These are phyloP conservation scores for Pherbina coryleti DNA, from an alignment of 2,888 invertebrate genomes.

Conservation along the genomic window DNA sequence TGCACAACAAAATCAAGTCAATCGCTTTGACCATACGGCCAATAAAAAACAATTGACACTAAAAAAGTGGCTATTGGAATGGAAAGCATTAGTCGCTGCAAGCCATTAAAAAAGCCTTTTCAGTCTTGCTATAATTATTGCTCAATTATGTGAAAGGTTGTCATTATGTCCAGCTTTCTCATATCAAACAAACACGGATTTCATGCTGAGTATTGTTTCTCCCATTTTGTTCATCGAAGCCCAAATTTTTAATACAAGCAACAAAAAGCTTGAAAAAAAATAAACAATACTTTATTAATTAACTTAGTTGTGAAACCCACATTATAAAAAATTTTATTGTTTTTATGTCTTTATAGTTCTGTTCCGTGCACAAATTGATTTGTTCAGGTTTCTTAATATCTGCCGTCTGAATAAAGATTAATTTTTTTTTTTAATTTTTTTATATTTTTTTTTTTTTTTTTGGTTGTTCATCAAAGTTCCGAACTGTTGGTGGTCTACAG, in stretches of 20 bases:
- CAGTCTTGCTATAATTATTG: background rate
- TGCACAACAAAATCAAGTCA: background rate
- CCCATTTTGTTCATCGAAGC: background rate
- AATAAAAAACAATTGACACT: too few species aligned
- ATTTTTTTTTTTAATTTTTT: background rate
- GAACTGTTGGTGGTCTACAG: background rate
- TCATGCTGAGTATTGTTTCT: too few species aligned
- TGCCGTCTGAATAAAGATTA: background rate
- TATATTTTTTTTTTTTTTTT: background rate
- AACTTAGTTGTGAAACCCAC: conserved; percentile 6
- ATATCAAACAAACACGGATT: background rate
- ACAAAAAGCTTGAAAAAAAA: background rate
- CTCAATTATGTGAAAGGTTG: background rate
- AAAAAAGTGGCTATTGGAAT: too few species aligned
- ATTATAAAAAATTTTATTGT: conserved; percentile 7
- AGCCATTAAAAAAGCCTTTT: too few species aligned
- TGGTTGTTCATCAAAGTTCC: background rate
- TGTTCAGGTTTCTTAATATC: conserved; percentile 2
- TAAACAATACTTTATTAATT: background rate
- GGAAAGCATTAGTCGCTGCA: too few species aligned
- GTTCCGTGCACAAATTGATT: background rate
- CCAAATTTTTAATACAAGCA: background rate
- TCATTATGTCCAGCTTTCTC: background rate
- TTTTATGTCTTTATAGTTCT: conserved; percentile 14
- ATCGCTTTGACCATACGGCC: background rate